These are phyloP conservation scores for Priapulus caudatus DNA, from an alignment of 2,888 invertebrate genomes.

Conservation along the genomic window DNA sequence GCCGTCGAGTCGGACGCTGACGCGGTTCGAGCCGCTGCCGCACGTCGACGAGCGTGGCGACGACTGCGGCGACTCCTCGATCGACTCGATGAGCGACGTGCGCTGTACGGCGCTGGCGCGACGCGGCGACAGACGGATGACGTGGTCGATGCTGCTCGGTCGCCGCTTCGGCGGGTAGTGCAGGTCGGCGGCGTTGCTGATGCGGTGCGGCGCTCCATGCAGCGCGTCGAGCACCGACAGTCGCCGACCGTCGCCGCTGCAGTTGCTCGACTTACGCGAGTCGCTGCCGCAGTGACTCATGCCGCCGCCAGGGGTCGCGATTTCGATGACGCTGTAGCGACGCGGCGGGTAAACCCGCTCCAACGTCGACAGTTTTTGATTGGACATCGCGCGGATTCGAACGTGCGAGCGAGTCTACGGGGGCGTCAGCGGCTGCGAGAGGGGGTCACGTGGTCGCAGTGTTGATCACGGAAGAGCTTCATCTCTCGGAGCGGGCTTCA, in stretches of 20 bases:
- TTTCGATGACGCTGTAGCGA: not conserved
- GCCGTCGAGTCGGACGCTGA: not conserved
- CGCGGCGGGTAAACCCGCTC: constrained; percentile 3
- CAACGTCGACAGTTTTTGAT: not conserved
- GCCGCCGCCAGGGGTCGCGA: not conserved
- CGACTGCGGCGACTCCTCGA: not conserved
- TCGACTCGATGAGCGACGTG: not conserved
- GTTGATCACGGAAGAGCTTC: too few relatives aligned
- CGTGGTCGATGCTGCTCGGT: not conserved
- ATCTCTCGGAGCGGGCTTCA: too few relatives aligned
- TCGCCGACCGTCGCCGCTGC: too few relatives aligned
- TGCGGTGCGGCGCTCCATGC: too few relatives aligned
- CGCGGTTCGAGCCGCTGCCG: not conserved
- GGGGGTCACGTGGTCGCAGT: too few relatives aligned
- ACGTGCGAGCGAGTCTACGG: too few relatives aligned
- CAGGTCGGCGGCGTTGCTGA: too few relatives aligned
- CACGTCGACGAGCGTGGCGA: not conserved
- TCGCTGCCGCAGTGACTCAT: too few relatives aligned
- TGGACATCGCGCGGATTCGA: not conserved
- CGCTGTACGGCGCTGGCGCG: not conserved
- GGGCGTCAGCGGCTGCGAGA: too few relatives aligned
- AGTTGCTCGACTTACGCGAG: too few relatives aligned
- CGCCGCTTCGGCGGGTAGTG: too few relatives aligned
- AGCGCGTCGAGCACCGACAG: too few relatives aligned
- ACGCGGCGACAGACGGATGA: not conserved